Base-by-base conservation (phyloP, 2,888 invertebrate genomes). In the Criorhina ranunculi region DNA sequence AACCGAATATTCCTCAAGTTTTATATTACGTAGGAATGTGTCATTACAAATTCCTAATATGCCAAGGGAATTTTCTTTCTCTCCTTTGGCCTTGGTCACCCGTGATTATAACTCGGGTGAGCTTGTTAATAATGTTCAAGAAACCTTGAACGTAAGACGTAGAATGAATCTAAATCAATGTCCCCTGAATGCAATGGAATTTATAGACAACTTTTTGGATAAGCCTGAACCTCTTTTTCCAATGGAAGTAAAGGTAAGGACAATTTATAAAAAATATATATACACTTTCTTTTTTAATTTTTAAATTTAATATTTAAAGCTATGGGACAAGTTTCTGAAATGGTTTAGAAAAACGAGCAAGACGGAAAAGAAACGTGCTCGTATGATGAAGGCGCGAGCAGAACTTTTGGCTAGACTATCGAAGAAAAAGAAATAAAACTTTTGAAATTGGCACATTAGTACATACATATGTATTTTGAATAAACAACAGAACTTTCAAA, bases 1-100 rank as follows among this genome's bases (percentile, higher is more conserved):
- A 79, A 89, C 90, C 11, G 92, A 92, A 80, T 92, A 92, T 86
- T 90, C 90, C 0, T 89, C 91, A 0, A 88, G 89, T 59, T 89
- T 89, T 59, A 51, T 90, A 29, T 87, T 91, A 31, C 91, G 91
- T 90, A 76, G 89, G 2, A 88, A 89, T 29, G 66, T 89, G 0
- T 87, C 91, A 67, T 87, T 91, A 12, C 88, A 89, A 40, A 87
- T 82, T 55, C 53, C 46, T n/a, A 85, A 86, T 6, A 72, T 88
- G 12, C 80, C 87, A 40, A 83, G 87, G 19, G 86, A 88, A 40
- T 87, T 89, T 42, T 87, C 89, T 53, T 86, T 87, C 29, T 88
- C 89, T 1, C 24, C 91, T 1, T 81, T 92, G 11, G 90, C 91
- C 0, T 90, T 89, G 78, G 88, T 90, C 2, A 87, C 91, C 3